Conservation (phyloP, 2,113 vertebrate genomes). For the Sinosuthora webbiana region DNA sequence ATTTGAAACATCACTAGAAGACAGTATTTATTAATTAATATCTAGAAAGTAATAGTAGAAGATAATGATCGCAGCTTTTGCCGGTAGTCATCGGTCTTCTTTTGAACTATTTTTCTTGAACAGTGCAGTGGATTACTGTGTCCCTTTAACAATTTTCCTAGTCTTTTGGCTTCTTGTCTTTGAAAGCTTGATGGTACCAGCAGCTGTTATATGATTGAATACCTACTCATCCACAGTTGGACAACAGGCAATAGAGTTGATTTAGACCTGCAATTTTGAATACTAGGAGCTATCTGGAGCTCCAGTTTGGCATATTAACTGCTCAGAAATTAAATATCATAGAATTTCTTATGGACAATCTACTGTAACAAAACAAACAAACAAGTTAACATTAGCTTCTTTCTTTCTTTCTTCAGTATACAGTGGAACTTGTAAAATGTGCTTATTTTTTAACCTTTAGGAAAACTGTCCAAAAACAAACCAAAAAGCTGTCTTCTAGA, state of each 20-base stretch:
- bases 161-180: not conserved
- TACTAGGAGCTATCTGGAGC: not conserved
- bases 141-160: not conserved
- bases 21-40: not conserved
- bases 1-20: not conserved
- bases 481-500: not conserved
- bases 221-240: not conserved
- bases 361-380: not conserved
- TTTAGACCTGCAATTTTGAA: not conserved
- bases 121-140: not conserved
- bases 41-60: not conserved
- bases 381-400: not conserved
- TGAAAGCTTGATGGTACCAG: not conserved
- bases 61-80: not conserved
- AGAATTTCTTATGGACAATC: not conserved
- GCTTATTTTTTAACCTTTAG: not conserved
- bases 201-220: not conserved
- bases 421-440: not conserved
- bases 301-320: not conserved
- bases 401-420: not conserved
- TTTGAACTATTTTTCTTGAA: not conserved
- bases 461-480: too few species aligned
- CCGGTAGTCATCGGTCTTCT: not conserved
- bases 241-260: not conserved
- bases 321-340: not conserved